Conservation (phyloP, 2,888 invertebrate species). For the Conomelus anceps region DNA sequence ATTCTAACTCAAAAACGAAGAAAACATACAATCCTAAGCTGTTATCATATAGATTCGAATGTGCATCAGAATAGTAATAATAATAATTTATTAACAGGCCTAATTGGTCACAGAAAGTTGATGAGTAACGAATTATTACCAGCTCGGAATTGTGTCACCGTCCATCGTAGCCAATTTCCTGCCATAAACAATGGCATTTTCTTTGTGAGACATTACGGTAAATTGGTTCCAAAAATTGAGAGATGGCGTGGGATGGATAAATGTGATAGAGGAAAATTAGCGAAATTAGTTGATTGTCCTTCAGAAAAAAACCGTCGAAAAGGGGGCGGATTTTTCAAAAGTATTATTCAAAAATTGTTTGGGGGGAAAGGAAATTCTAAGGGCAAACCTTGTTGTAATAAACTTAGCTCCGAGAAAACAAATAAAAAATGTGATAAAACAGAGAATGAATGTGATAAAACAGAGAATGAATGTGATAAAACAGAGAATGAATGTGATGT, state of each 20-base stretch:
- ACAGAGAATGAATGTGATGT: neutral
- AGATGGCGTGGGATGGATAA: neutral
- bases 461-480: neutral
- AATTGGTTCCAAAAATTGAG: neutral
- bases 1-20: neutral
- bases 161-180: neutral
- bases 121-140: neutral
- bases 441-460: neutral
- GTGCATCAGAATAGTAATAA: neutral
- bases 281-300: neutral
- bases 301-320: neutral
- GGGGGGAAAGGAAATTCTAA: neutral
- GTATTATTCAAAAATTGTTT: neutral
- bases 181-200: neutral
- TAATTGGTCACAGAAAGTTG: neutral
- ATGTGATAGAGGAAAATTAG: neutral
- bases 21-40: neutral
- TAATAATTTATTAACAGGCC: neutral
- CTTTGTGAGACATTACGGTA: neutral
- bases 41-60: neutral
- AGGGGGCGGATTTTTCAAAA: neutral
- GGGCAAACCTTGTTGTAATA: neutral
- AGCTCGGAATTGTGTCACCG: too few relatives aligned
- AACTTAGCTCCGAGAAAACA: neutral
- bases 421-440: neutral